Percentiles rank a stretch among this genome's conserved stretches.
These are phyloP conservation scores for Patiria pectinifera DNA, from an alignment of 53 echinoderm and acorn worm genomes.

Conservation along the genomic window DNA sequence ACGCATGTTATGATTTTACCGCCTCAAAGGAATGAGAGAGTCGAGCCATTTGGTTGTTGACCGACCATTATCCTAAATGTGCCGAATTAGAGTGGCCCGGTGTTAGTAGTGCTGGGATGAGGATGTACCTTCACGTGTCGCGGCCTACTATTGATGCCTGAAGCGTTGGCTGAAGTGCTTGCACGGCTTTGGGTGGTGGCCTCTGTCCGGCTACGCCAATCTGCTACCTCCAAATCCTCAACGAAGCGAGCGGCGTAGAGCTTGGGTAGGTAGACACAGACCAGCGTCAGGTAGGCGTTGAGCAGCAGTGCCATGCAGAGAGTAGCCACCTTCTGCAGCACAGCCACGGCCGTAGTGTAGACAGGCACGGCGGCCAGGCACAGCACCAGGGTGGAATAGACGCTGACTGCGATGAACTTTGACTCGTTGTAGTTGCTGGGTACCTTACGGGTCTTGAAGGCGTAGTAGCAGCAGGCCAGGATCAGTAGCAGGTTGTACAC, in stretches of 20 bases:
- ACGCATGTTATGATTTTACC: too few relatives aligned
- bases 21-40: too few relatives aligned
- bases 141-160: background rate
- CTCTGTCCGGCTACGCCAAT: background rate
- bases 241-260: conserved; percentile 50
- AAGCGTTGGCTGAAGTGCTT: background rate
- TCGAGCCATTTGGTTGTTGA: too few relatives aligned
- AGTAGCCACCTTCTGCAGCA: conserved; percentile 46
- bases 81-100: background rate
- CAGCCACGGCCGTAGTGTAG: conserved; percentile 43
- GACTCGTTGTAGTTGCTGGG: conserved; percentile 63
- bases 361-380: conserved; percentile 52
- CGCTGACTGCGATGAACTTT: conserved; percentile 54
- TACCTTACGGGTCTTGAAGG: conserved; percentile 57
- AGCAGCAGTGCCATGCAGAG: conserved; percentile 51
- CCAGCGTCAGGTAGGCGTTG: conserved; percentile 63
- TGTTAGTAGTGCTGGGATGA: background rate
- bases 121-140: conserved; percentile 4
- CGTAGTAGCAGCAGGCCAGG: conserved; percentile 51
- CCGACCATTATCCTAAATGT: too few relatives aligned
- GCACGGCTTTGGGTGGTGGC: background rate
- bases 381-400: conserved; percentile 60
- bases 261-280: conserved; percentile 60
- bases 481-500: conserved; percentile 52
- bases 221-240: conserved; percentile 16